These are phyloP conservation scores for Gnathonemus longibarbis DNA, from an alignment of 2,113 vertebrate genomes.

Conservation along the genomic window DNA sequence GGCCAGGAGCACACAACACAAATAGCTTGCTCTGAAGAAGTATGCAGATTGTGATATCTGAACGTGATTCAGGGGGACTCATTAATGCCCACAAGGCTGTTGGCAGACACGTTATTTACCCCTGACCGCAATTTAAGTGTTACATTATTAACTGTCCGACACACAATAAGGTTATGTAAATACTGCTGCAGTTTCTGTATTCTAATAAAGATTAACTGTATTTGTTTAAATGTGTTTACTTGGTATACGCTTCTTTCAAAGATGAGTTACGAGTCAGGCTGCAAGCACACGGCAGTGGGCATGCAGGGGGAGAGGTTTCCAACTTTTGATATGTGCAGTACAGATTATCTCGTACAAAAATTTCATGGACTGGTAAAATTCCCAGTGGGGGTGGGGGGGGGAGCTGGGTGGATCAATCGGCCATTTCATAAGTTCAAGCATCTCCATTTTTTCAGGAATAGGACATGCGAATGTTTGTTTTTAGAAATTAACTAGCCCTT, in stretches of 20 bases:
- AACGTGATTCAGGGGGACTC: not conserved
- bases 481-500: not conserved
- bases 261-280: not conserved
- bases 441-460: not conserved
- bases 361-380: not conserved
- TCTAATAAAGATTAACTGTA: not conserved
- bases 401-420: not conserved
- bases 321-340: not conserved
- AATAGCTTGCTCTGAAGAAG: not conserved
- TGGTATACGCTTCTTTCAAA: not conserved
- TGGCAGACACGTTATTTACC: not conserved
- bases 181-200: not conserved
- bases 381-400: not conserved
- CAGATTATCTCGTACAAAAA: not conserved
- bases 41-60: not conserved
- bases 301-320: not conserved
- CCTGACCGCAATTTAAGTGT: not conserved
- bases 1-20: not conserved
- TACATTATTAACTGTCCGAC: not conserved
- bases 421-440: not conserved
- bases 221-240: not conserved
- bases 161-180: not conserved
- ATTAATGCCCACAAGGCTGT: not conserved
- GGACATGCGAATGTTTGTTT: not conserved
- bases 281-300: not conserved